A percentile compares a stretch with the other conserved stretches of the same genome.
Evolutionary conservation across 2,113 vertebrate genomes (phyloP).

Genomic region (Oreochromis tanganicae): DNA sequence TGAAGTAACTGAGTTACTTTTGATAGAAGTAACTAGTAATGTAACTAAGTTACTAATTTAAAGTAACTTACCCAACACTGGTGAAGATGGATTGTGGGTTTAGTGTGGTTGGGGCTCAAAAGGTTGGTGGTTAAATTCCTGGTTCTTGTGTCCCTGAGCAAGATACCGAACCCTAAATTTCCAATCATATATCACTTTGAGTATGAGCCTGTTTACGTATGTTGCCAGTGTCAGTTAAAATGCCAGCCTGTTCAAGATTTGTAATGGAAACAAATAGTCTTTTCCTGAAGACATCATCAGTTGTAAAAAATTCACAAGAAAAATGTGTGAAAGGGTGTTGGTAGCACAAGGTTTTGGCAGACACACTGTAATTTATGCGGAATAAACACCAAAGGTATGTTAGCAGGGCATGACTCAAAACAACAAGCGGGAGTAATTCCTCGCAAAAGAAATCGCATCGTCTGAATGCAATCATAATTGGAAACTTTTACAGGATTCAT

Average conservation of each 20-base stretch:
- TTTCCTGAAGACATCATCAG: not conserved
- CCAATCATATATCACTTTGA: not conserved
- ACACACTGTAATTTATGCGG: not conserved
- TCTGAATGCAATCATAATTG: not conserved
- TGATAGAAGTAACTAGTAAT: no score
- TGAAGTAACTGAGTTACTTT: no score
- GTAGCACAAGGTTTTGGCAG: not conserved
- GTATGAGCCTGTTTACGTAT: not conserved
- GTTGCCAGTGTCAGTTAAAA: not conserved
- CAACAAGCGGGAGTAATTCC: constrained; percentile 12
- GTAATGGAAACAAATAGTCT: constrained; percentile 4
- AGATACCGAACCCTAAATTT: not conserved
- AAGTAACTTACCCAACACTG: no score
- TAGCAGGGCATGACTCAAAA: constrained; percentile 11
- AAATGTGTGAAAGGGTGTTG: not conserved
- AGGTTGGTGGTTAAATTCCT: not conserved
- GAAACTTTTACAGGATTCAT: not conserved
- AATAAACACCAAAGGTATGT: not conserved
- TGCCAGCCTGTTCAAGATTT: not conserved
- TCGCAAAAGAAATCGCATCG: constrained; percentile 17
- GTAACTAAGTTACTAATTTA: no score
- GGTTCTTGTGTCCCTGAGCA: not conserved
- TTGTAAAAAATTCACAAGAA: constrained; percentile 5
- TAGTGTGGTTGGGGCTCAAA: not conserved
- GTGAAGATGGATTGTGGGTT: not conserved